Evolutionary conservation across 1,140 invertebrate genomes (phyloP), one percentile per base, ranked within the genome.

Genomic region (Trichonephila inaurata): DNA sequence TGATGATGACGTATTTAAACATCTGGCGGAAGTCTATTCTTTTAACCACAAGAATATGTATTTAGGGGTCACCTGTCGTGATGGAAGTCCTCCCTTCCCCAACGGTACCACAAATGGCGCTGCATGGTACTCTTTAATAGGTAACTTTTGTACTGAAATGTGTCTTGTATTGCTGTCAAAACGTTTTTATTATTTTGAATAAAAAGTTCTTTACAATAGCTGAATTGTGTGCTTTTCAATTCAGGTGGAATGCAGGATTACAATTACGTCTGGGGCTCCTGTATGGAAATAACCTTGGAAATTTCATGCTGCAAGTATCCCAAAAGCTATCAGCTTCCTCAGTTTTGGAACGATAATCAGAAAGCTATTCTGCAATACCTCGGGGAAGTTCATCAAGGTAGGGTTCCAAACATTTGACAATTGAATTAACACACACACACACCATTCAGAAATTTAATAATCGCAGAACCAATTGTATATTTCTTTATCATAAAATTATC

Each of bases 211-310:
- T 51, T 51, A 51, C 51, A 51, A 51, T 51, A 51, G 51, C 51
- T 51, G 51, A 51, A 51, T 51, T 64, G 61, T 60, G 18, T 77
- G 16, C 33, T 58, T 19, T 10, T 64, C 77, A 19, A 58, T 69
- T 19, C 94, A 96, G 96, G 96, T 33, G 97, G 97, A 94, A 98
- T 98, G 98, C 99, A 99, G 96, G 99, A 99, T 95, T 99, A 98
- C 96, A 99, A 99, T 96, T 99, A 99, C 95, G 97, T 99, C 19
- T 98, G 98, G 97, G 98, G 98, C 95, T 99, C 99, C 83, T 99
- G 98, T 95, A 99, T 99, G 98, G 99, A 99, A 96, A 97, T 99
- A 24, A 99, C 99, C 0, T 96, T 99, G 64, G 99, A 99, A 96
- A 97, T 99, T 83, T 99, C 98, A 0, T 99, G 99, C 96, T 99